phyloP scores from a whole-genome alignment of 2,113 vertebrate species.

The Hepsetus odoe region DNA sequence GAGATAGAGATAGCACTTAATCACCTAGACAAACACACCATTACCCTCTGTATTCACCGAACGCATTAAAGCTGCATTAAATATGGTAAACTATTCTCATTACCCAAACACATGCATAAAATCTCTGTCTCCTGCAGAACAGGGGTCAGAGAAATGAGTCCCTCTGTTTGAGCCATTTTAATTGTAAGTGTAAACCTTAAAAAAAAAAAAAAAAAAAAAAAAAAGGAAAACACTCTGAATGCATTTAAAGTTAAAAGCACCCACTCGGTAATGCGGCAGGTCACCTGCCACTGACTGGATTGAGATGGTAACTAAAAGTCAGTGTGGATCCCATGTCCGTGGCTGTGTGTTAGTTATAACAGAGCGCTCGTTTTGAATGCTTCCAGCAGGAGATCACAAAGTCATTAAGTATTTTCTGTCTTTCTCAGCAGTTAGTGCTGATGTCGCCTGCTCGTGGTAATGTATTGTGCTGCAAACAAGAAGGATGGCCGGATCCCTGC shows the following conservation, averaged over 20 bases:
- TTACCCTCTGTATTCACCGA: slow-evolving; percentile 73
- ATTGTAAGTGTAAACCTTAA: slow-evolving; percentile 12
- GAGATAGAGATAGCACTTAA: slow-evolving; percentile 69
- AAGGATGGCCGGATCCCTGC: slow-evolving; percentile 78
- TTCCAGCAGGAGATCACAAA: slow-evolving; percentile 60
- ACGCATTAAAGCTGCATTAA: slow-evolving; percentile 68
- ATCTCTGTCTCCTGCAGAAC: slow-evolving; percentile 69
- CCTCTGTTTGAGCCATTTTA: slow-evolving; percentile 68
- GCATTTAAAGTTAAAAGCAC: slow-evolving; percentile 73
- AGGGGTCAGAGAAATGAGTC: slow-evolving; percentile 67
- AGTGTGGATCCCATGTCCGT: slow-evolving; percentile 41
- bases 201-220: slow-evolving; percentile 66
- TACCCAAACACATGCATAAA: slow-evolving; percentile 73
- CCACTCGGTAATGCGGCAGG: slow-evolving; percentile 42
- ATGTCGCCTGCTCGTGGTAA: slow-evolving; percentile 65
- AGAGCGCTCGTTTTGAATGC: slow-evolving; percentile 46
- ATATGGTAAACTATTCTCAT: slow-evolving; percentile 75
- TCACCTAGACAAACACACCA: slow-evolving; percentile 76
- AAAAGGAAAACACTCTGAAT: slow-evolving; percentile 65
- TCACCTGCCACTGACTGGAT: slow-evolving; percentile 47
- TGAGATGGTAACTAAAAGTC: slow-evolving; percentile 45
- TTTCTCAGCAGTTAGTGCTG: slow-evolving; percentile 56
- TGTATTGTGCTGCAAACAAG: slow-evolving; percentile 77
- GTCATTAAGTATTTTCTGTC: slow-evolving; percentile 58
- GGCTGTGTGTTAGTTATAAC: slow-evolving; percentile 15